Percentiles rank a stretch among this genome's conserved stretches.
These are phyloP conservation scores for Drosophila watanabei DNA, from an alignment of 1,140 invertebrate species.

Conservation along the genomic window DNA sequence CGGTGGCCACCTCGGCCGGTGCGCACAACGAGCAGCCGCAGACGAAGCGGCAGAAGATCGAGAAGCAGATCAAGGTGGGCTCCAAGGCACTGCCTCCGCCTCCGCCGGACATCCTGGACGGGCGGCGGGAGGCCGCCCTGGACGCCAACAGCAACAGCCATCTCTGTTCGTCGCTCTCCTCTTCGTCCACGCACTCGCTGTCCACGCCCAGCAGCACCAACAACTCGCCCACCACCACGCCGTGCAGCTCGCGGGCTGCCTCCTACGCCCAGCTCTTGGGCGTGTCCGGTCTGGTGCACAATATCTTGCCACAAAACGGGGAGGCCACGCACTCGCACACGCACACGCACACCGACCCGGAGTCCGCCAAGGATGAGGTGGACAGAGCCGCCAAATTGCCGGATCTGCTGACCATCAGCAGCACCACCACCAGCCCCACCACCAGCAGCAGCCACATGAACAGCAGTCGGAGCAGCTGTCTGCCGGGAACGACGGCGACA, in stretches of 20 bases:
- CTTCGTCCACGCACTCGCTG: conserved; percentile 72
- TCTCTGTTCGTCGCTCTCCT: conserved; percentile 76
- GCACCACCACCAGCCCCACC: conserved; percentile 7
- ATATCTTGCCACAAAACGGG: conserved; percentile 71
- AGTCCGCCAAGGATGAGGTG: conserved; percentile 65
- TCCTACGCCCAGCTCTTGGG: conserved; percentile 72
- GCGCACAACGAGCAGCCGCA: conserved; percentile 76
- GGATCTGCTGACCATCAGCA: conserved; percentile 53
- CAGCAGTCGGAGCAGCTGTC: conserved; percentile 47
- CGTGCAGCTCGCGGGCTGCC: conserved; percentile 68
- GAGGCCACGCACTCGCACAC: background rate
- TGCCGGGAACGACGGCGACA: conserved; percentile 16
- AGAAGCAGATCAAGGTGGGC: conserved; percentile 81
- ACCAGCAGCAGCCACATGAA: conserved; percentile 15
- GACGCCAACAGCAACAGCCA: conserved; percentile 71
- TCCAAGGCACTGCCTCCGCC: conserved; percentile 40
- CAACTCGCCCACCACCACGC: conserved; percentile 77
- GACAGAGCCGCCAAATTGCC: conserved; percentile 72
- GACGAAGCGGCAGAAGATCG: conserved; percentile 81
- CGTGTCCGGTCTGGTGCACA: conserved; percentile 69
- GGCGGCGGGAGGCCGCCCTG: conserved; percentile 18
- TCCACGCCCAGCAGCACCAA: conserved; percentile 69
- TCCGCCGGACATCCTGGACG: conserved; percentile 74
- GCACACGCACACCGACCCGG: conserved; percentile 6
- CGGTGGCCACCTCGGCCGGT: conserved; percentile 28